phyloP scores from a whole-genome alignment of 2,113 vertebrate species.

The Hepsetus odoe region DNA sequence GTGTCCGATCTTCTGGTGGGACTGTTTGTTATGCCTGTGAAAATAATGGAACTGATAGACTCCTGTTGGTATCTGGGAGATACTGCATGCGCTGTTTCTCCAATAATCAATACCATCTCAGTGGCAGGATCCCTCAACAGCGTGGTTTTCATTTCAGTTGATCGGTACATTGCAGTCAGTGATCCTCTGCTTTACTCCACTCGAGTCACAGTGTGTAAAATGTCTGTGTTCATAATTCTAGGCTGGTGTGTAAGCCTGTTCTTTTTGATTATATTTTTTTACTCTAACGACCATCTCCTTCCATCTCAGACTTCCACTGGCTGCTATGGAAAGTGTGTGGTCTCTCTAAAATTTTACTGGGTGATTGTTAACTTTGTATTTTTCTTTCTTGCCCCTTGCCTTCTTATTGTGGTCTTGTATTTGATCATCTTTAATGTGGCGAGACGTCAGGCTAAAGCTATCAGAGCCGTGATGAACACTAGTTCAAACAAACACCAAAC shows the following conservation, averaged over 20 bases:
- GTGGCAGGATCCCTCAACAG: constrained; percentile 57
- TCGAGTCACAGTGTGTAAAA: constrained; percentile 49
- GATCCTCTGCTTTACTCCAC: constrained; percentile 61
- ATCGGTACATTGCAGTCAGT: constrained; percentile 65
- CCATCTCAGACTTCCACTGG: constrained; percentile 1
- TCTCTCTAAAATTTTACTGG: not conserved
- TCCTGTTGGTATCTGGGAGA: constrained; percentile 68
- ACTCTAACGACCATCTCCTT: not conserved
- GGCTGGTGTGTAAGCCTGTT: constrained; percentile 61
- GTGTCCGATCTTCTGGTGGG: constrained; percentile 66
- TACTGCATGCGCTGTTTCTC: constrained; percentile 56
- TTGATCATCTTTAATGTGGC: constrained; percentile 34
- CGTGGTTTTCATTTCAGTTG: constrained; percentile 63
- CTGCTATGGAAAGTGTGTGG: constrained; percentile 32
- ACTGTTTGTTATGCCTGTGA: constrained; percentile 82
- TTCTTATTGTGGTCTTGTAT: constrained; percentile 31
- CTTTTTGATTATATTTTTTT: constrained; percentile 35
- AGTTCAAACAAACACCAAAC: not conserved
- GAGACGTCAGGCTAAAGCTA: constrained; percentile 15
- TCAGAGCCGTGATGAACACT: not conserved
- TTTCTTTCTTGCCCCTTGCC: constrained; percentile 21
- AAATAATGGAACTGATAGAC: constrained; percentile 50
- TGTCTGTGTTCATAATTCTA: constrained; percentile 48
- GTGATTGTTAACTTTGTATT: constrained; percentile 12
- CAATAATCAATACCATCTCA: constrained; percentile 55